Percentiles rank a stretch among this genome's conserved stretches.
phyloP scores from a whole-genome alignment of 2,113 vertebrate species.

The Oryzias curvinotus region DNA sequence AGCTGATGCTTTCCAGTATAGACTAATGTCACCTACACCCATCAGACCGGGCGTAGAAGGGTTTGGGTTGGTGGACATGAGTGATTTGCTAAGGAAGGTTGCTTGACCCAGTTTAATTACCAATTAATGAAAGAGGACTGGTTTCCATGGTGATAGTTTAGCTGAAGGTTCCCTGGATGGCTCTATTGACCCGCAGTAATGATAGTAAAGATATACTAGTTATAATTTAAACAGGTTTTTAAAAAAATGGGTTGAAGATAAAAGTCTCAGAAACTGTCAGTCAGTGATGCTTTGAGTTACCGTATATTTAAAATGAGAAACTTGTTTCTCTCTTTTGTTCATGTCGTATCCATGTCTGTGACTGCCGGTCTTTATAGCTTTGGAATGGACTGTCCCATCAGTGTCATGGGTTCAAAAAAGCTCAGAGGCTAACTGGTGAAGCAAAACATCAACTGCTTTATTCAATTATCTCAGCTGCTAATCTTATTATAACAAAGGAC shows the following conservation, averaged over 20 bases:
- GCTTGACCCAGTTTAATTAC: constrained; percentile 66
- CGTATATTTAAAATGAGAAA: not conserved
- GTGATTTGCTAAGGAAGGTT: constrained; percentile 36
- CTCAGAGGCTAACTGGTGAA: constrained; percentile 31
- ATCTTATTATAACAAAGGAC: constrained; percentile 35
- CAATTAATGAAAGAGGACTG: constrained; percentile 53
- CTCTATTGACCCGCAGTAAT: constrained; percentile 57
- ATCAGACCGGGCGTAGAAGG: not conserved
- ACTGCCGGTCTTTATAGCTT: constrained; percentile 19
- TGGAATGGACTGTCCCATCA: constrained; percentile 45
- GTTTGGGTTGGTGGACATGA: constrained; percentile 18
- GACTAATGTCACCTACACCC: constrained; percentile 5
- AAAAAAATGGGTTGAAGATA: constrained; percentile 24
- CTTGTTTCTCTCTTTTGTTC: constrained; percentile 4
- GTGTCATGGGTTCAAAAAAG: constrained; percentile 46
- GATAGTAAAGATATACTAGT: constrained; percentile 30
- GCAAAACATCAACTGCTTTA: constrained; percentile 34
- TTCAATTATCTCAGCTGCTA: constrained; percentile 56
- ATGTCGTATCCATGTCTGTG: not conserved
- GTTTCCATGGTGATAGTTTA: constrained; percentile 52
- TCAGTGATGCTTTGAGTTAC: not conserved
- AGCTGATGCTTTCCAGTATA: not conserved
- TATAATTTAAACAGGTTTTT: constrained; percentile 33
- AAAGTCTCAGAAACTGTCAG: constrained; percentile 11
- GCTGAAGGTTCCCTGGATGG: constrained; percentile 35